phyloP scores from a whole-genome alignment of 1,140 invertebrate species.

The Drosophila ogumai region DNA sequence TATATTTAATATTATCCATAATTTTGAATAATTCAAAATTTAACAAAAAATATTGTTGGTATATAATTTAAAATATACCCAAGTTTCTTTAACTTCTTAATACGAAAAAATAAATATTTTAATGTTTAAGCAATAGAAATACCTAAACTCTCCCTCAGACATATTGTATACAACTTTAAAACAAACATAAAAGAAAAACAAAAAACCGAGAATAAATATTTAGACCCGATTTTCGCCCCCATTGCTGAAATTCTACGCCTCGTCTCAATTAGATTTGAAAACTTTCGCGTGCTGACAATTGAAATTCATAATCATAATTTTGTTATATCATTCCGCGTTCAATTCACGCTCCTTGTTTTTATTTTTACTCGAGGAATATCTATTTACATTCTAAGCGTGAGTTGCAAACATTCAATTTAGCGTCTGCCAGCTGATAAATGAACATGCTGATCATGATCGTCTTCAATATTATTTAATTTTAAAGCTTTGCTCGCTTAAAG shows the following conservation, averaged over 20 bases:
- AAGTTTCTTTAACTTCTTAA: too few relatives aligned
- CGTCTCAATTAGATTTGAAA: background rate
- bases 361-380: background rate
- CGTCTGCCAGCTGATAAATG: slow-evolving; percentile 9
- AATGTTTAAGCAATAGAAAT: too few relatives aligned
- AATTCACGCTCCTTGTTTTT: background rate
- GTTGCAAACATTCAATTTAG: background rate
- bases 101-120: too few relatives aligned
- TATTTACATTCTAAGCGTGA: slow-evolving; percentile 39
- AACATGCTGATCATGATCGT: slow-evolving; percentile 17
- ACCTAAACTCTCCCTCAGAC: too few relatives aligned
- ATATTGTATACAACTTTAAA: too few relatives aligned
- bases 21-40: too few relatives aligned
- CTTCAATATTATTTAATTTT: background rate
- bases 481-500: slow-evolving; percentile 4
- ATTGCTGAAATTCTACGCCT: background rate
- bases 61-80: too few relatives aligned
- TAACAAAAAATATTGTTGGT: too few relatives aligned
- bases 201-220: background rate
- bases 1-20: too few relatives aligned
- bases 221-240: too few relatives aligned
- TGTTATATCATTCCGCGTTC: background rate
- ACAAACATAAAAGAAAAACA: background rate
- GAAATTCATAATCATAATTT: background rate
- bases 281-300: slow-evolving; percentile 14